Conservation (phyloP, 2,113 vertebrate species). For the Crotalus tigris region DNA sequence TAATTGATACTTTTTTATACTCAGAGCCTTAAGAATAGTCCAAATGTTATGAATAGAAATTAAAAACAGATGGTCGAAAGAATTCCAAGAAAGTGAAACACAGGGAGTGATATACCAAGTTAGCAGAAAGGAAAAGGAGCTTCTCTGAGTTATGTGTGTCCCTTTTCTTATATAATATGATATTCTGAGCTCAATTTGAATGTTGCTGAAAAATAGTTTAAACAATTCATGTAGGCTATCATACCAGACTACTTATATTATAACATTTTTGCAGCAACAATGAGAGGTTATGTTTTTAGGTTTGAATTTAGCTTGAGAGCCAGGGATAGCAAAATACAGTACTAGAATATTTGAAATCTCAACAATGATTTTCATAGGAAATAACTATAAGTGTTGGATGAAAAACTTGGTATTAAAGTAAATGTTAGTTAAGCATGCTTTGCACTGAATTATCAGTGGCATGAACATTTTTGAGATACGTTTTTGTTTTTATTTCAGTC, state of each 20-base stretch:
- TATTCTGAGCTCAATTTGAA: slow-evolving; percentile 40
- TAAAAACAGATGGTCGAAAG: slow-evolving; percentile 73
- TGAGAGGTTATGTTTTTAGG: slow-evolving; percentile 13
- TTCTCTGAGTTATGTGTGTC: slow-evolving; percentile 43
- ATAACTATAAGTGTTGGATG: neutral
- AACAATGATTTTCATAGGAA: slow-evolving; percentile 40
- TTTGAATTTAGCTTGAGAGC: slow-evolving; percentile 6
- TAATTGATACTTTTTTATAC: slow-evolving; percentile 69
- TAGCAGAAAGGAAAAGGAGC: slow-evolving; percentile 35
- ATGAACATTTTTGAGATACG: neutral
- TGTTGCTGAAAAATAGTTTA: slow-evolving; percentile 32
- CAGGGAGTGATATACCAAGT: slow-evolving; percentile 58
- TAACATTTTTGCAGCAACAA: neutral
- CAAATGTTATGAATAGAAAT: slow-evolving; percentile 72
- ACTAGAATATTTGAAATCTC: neutral
- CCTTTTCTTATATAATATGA: slow-evolving; percentile 33
- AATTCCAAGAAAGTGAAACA: slow-evolving; percentile 57
- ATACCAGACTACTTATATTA: neutral
- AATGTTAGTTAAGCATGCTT: neutral
- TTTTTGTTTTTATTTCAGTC: neutral
- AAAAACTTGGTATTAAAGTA: neutral
- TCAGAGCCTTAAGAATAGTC: slow-evolving; percentile 54
- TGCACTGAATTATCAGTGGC: neutral
- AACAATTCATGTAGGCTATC: neutral
- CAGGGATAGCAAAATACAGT: neutral